phyloP scores from a whole-genome alignment of 2,113 vertebrate species.

The Protomyctophum bolini region DNA sequence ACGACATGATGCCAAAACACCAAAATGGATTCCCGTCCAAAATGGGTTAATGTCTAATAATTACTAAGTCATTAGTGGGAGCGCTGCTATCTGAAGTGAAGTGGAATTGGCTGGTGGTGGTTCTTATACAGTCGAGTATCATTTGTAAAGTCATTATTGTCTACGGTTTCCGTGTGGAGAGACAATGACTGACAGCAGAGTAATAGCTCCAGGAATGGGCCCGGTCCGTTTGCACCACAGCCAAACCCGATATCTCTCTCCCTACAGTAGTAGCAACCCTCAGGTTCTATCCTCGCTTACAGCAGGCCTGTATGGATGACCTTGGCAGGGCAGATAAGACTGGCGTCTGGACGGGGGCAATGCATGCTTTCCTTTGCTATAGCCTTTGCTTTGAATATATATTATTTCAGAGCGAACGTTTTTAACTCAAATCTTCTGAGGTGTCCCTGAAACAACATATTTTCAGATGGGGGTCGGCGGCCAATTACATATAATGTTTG shows the following conservation, averaged over 20 bases:
- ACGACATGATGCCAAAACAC: too few relatives aligned
- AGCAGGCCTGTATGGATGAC: slow-evolving; percentile 38
- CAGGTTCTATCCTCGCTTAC: slow-evolving; percentile 5
- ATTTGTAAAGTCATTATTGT: slow-evolving; percentile 21
- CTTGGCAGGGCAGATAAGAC: slow-evolving; percentile 19
- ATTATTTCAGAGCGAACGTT: too few relatives aligned
- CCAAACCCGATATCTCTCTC: slow-evolving; percentile 18
- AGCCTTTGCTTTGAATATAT: too few relatives aligned
- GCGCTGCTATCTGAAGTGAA: background rate
- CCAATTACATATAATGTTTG: too few relatives aligned
- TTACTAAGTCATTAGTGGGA: background rate
- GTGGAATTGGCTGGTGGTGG: background rate
- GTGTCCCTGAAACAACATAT: too few relatives aligned
- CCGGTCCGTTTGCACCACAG: background rate
- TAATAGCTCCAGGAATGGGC: slow-evolving; percentile 5
- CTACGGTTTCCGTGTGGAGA: slow-evolving; percentile 15
- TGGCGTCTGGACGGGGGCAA: too few relatives aligned
- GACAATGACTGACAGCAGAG: slow-evolving; percentile 17
- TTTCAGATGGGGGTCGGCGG: too few relatives aligned
- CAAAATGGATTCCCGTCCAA: too few relatives aligned
- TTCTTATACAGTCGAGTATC: slow-evolving; percentile 18
- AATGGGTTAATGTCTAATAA: background rate
- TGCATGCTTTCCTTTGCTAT: too few relatives aligned
- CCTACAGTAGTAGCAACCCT: slow-evolving; percentile 4
- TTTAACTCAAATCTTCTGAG: too few relatives aligned